Base-by-base conservation (phyloP, 2,797 vertebrate species). In the Hydrolagus colliei region DNA sequence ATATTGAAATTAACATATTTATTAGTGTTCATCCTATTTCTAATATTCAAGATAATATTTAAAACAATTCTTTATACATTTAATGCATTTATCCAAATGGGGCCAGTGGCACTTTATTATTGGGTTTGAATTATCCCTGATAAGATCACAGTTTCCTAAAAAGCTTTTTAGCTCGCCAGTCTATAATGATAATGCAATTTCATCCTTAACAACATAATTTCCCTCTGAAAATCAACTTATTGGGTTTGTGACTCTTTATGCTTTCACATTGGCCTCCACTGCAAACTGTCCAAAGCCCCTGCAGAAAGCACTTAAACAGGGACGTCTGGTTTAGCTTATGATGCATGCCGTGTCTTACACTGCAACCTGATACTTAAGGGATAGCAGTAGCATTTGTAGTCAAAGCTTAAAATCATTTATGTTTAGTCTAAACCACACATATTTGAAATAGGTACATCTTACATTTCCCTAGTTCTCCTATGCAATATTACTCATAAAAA, bases 101-200 rank as follows among this genome's bases (percentile, higher is more conserved):
- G 41, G 41, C 41, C 41, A 52, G 41, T 52, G 41, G 41, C 2
- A 52, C 41, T 84, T 68, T 52, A 13, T n/a, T 52, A 61, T 68
- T 84, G 32, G 65, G 65, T 84, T 84, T 71, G 65, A 84, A 68
- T 84, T 71, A 82, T 68, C 52, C 41, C 27, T 20, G 32, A 41
- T 4, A 41, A 4, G 16, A 84, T 84, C 79, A 11, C 16, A 52
- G 79, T 16, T 35, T 71, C 32, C 16, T 20, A n/a, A 67, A 84
- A 84, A 71, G 27, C 65, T 84, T 84, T 82, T n/a, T 68, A 18
- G 32, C 65, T 68, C 16, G 35, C 16, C 2, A 71, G 35, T 84
- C 18, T 41, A 41, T 68, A 84, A 41, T 84, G 65, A 71, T 84
- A 68, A 82, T 41, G 20, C 9, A 71, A 84, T 82, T 82, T 65